Base-by-base conservation (phyloP, 1,140 invertebrate genomes). In the Drosophila kepulauana region DNA sequence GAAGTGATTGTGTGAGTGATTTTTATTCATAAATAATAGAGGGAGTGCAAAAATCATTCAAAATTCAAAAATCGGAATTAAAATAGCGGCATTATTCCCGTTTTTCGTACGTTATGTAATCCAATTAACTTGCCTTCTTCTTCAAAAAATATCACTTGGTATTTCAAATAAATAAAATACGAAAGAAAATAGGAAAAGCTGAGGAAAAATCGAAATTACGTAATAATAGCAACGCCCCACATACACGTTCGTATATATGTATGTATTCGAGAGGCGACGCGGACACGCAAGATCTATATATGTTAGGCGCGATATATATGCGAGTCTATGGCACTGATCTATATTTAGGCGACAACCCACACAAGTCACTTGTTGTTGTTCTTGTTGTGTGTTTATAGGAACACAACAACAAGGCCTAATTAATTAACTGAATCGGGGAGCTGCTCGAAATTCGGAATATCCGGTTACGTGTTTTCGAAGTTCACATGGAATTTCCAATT, bases 311-410 rank as follows among this genome's bases (percentile, higher is more conserved):
- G 78, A 81, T 78, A 38, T 43, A 38, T 54, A 13, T 52, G 28
- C 45, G 67, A 28, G 65, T 75, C 56, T 76, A 72, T 72, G 63
- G 70, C 80, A 74, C 72, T 78, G 84, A 84, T 89, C 85, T 88
- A 88, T 85, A 88, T 89, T 88, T 88, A 88, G 85, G 78, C 74
- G 81, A 84, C 84, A 89, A 85, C 81, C 84, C 84, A 88, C 84
- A 89, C 84, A 88, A 78, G 64, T 88, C 84, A 84, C 80, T 87
- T 87, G 82, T 79, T 87, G 76, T 52, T 63, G 41, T 54, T 61
- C 33, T 16, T 7, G 7, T 45, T 35, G 13, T 10, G 35, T 87
- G 79, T 86, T 81, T 86, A 81, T 68, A 88, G 77, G 38, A 78
- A 78, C 38, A 70, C 68, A 66, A 62, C 49, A 52, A 20, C 45